phyloP scores from a whole-genome alignment of 2,888 invertebrate species.

The Nowickia ferox region DNA sequence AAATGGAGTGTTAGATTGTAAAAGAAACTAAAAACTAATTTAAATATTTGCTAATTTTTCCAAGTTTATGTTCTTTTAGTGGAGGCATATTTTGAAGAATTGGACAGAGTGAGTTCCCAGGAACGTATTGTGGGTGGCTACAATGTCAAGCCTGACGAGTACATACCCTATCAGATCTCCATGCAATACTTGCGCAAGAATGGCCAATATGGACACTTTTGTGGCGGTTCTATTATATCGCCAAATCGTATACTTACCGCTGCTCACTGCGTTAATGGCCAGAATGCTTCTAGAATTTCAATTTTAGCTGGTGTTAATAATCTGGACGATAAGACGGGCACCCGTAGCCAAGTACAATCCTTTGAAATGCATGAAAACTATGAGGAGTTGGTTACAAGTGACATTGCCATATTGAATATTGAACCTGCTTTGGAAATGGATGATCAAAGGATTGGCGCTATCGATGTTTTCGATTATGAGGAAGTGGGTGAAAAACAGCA shows the following conservation, averaged over 20 bases:
- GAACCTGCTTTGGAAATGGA: conserved; percentile 78
- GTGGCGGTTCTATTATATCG: conserved; percentile 81
- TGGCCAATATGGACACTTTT: conserved; percentile 79
- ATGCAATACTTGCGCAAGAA: conserved; percentile 77
- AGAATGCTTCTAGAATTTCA: conserved; percentile 77
- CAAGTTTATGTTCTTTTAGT: conserved; percentile 70
- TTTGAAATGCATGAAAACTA: conserved; percentile 81
- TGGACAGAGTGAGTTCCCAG: conserved; percentile 74
- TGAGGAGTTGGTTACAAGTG: conserved; percentile 79
- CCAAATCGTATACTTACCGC: conserved; percentile 81
- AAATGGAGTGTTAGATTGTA: conserved; percentile 60
- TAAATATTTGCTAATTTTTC: not conserved
- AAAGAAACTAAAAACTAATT: not conserved
- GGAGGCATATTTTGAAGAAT: conserved; percentile 76
- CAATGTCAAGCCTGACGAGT: conserved; percentile 76
- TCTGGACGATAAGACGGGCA: conserved; percentile 76
- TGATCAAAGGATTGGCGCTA: conserved; percentile 80
- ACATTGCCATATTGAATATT: conserved; percentile 81
- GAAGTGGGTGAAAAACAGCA: conserved; percentile 77
- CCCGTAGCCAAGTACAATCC: conserved; percentile 77
- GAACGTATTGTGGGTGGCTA: conserved; percentile 81
- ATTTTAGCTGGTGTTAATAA: conserved; percentile 78
- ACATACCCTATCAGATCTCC: conserved; percentile 80
- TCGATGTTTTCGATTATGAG: conserved; percentile 79
- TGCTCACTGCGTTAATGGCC: conserved; percentile 81